phyloP scores from a whole-genome alignment of 2,797 vertebrate species.

The Acrossocheilus wenchowensis region DNA sequence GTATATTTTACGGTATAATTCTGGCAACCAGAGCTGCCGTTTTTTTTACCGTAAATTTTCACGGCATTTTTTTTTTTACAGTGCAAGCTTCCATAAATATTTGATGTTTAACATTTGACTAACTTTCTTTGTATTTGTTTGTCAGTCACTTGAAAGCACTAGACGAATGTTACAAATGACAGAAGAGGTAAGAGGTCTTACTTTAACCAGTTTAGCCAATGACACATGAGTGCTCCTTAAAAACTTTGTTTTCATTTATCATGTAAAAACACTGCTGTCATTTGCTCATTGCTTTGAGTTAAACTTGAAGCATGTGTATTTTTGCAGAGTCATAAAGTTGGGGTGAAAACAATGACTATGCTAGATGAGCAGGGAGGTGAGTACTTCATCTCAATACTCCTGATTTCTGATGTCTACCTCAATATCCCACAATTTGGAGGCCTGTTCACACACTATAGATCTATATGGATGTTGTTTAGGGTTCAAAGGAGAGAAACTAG shows the following conservation, averaged over 20 bases:
- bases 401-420: background rate
- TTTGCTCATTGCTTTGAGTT: too few species aligned
- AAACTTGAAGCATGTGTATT: slow-evolving; percentile 12
- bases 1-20: too few species aligned
- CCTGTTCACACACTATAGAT: background rate
- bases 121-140: slow-evolving; percentile 3
- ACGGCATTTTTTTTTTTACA: too few species aligned
- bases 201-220: background rate
- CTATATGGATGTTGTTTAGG: background rate
- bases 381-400: slow-evolving; percentile 46
- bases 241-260: background rate
- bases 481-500: background rate
- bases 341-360: slow-evolving; percentile 89
- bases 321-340: slow-evolving; percentile 85
- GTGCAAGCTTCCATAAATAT: background rate
- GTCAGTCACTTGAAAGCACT: slow-evolving; percentile 94
- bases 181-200: slow-evolving; percentile 87
- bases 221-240: background rate
- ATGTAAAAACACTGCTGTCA: too few species aligned
- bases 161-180: slow-evolving; percentile 90
- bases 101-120: background rate
- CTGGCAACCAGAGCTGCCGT: too few species aligned
- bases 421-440: slow-evolving; percentile 17
- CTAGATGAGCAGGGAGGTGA: slow-evolving; percentile 93
- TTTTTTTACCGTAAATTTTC: too few species aligned